Percentiles rank a stretch among this genome's conserved stretches.
Conservation (phyloP, 1,140 invertebrate species). For the Orchesella cincta region DNA sequence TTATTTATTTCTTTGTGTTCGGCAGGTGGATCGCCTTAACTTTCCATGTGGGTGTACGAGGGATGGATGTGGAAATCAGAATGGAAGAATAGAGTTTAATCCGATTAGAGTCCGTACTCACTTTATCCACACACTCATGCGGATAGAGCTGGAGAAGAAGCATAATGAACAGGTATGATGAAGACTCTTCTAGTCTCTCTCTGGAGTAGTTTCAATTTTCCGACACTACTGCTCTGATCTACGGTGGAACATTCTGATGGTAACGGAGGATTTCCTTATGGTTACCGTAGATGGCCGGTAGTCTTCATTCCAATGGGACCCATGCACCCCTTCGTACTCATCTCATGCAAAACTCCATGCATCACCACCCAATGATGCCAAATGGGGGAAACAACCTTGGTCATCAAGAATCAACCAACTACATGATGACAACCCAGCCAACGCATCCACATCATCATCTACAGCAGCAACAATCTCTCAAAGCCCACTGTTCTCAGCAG, state of each 20-base stretch:
- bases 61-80: slow-evolving; percentile 89
- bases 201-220: slow-evolving; percentile 30
- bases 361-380: not conserved
- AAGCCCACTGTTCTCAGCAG: slow-evolving; percentile 40
- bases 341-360: slow-evolving; percentile 18
- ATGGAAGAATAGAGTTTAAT: slow-evolving; percentile 93
- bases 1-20: slow-evolving; percentile 35
- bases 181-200: slow-evolving; percentile 7
- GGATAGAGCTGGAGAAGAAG: slow-evolving; percentile 86
- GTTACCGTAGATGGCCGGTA: slow-evolving; percentile 10
- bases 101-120: slow-evolving; percentile 93
- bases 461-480: slow-evolving; percentile 37
- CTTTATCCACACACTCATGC: slow-evolving; percentile 95
- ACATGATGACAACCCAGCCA: slow-evolving; percentile 18
- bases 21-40: slow-evolving; percentile 84
- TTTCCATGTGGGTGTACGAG: slow-evolving; percentile 95
- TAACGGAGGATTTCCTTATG: slow-evolving; percentile 23
- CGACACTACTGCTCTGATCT: slow-evolving; percentile 23
- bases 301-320: slow-evolving; percentile 20
- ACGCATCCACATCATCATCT: slow-evolving; percentile 10
- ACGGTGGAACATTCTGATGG: slow-evolving; percentile 21
- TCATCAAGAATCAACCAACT: slow-evolving; percentile 16
- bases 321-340: slow-evolving; percentile 12
- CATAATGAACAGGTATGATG: slow-evolving; percentile 57
- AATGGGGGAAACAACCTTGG: not conserved